Conservation (phyloP, 2,888 invertebrate species). For the Epicampocera succincta region DNA sequence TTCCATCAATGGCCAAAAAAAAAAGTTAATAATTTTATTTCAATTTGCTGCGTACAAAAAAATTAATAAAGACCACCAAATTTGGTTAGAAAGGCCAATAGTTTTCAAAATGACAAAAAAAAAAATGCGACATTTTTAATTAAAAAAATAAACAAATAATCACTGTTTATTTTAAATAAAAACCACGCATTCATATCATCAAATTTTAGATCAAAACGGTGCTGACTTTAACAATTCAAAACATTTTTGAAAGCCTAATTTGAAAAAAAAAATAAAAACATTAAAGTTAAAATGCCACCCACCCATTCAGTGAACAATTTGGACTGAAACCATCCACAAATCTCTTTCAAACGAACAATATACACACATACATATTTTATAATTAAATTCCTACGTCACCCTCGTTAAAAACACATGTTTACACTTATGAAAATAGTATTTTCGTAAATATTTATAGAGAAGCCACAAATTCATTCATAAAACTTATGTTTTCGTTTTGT, state of each 20-base stretch:
- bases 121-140: neutral
- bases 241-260: too few relatives aligned
- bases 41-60: neutral
- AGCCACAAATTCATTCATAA: neutral
- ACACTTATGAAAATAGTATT: neutral
- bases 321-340: neutral
- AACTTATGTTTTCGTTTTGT: neutral
- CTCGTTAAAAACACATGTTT: neutral
- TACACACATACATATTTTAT: too few relatives aligned
- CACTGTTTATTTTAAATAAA: neutral
- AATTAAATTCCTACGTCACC: too few relatives aligned
- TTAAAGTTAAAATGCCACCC: too few relatives aligned
- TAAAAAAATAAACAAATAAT: neutral
- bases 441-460: too few relatives aligned
- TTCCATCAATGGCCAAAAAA: slow-evolving; percentile 31
- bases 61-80: slow-evolving; percentile 5
- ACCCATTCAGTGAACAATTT: too few relatives aligned
- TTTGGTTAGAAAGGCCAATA: slow-evolving; percentile 37
- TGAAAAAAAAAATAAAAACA: too few relatives aligned
- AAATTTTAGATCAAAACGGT: neutral
- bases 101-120: slow-evolving; percentile 30
- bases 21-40: slow-evolving; percentile 34
- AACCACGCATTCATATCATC: slow-evolving; percentile 42
- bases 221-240: too few relatives aligned
- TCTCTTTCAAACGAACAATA: too few relatives aligned